phyloP scores from a whole-genome alignment of 2,888 invertebrate genomes.

The Tiliacea citrago region DNA sequence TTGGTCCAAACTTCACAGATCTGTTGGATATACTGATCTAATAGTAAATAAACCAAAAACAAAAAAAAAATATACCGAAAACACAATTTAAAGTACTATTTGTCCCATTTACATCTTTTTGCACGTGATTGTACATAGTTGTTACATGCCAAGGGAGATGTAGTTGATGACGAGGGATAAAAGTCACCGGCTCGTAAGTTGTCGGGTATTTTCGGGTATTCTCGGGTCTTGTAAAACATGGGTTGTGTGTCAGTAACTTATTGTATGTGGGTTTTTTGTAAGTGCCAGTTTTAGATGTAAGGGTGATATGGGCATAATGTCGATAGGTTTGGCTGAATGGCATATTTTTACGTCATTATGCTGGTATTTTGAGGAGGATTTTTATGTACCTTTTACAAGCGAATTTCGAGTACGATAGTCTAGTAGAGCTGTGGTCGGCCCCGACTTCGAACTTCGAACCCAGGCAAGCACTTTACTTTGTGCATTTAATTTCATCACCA shows the following conservation, averaged over 20 bases:
- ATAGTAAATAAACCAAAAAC: too few relatives aligned
- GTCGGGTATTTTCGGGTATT: not conserved
- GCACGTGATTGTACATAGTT: not conserved
- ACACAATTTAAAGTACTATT: not conserved
- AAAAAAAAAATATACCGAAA: too few relatives aligned
- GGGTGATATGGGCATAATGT: not conserved
- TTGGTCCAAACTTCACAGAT: too few relatives aligned
- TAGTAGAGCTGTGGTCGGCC: too few relatives aligned
- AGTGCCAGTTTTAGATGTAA: slow-evolving; percentile 11
- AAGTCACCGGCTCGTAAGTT: not conserved
- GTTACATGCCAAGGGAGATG: slow-evolving; percentile 18
- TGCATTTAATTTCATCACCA: too few relatives aligned
- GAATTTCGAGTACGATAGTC: not conserved
- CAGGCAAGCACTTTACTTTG: too few relatives aligned
- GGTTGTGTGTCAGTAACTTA: slow-evolving; percentile 29
- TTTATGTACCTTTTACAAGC: not conserved
- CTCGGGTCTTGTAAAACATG: slow-evolving; percentile 34
- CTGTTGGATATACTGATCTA: too few relatives aligned
- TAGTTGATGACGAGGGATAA: slow-evolving; percentile 36
- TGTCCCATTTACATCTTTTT: not conserved
- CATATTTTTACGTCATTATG: not conserved
- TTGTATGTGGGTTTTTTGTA: slow-evolving; percentile 16
- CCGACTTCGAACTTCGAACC: too few relatives aligned
- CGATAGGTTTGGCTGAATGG: not conserved
- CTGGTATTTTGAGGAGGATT: not conserved